Base-by-base conservation (phyloP, 92 coral and sea anemone genomes). In the Actinostola sp. region DNA sequence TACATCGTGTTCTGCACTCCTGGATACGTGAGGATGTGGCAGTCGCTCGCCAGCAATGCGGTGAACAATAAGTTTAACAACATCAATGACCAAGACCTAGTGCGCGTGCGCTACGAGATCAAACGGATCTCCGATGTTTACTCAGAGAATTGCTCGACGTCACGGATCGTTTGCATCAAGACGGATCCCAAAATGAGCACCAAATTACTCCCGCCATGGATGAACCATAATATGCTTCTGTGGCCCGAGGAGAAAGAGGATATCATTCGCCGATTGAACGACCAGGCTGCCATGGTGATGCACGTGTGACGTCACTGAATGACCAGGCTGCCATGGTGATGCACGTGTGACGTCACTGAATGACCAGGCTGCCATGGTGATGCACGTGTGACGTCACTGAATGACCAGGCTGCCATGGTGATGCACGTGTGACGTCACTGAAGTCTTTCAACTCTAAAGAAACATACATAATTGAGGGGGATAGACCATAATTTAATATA, bases 81-180 rank as follows among this genome's bases (percentile, higher is more conserved):
- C 54, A 5, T 64, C 3, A 43, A 42, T 15, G 31, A 64, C 8
- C 33, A 64, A 64, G 68, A 72, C 55, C 27, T 57, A 34, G 55
- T 49, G 43, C 67, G 78, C 25, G 78, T 72, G 54, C 63, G 68
- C 20, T 72, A 72, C 33, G 78, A 72, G 78, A 72, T 72, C 68
- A 72, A 53, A 31, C 14, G 59, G 19, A 49, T 68, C 59, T 43
- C 60, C 13, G 73, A 68, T 21, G 30, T 72, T 38, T 72, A 72
- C 31, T 62, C 68, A 0, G 78, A 72, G 35, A 34, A 11, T 5
- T 61, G 63, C 25, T 72, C 78, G 10, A 72, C 67, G 11, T 41
- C 68, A 24, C 43, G 60, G 12, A 72, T 72, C 14, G 52, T 72
- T 10, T 72, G 78, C 31, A 43, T 72, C 33, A 58, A 57, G 35